Base-by-base conservation (phyloP, 2,888 invertebrate genomes). In the Temnothorax unifasciatus region DNA sequence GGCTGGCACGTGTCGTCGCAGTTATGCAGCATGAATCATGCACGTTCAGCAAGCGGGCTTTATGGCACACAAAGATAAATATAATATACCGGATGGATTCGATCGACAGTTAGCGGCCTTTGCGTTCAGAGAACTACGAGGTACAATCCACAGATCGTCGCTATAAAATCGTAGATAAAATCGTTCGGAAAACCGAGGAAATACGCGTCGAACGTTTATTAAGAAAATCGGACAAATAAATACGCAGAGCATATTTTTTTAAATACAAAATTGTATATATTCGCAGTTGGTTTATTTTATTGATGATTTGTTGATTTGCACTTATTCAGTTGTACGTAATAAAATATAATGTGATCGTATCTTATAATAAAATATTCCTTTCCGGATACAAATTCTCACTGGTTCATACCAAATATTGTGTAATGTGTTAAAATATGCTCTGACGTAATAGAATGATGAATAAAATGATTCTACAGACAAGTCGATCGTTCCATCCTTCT, bases 11-110 rank as follows among this genome's bases (percentile, higher is more conserved):
- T 73, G 47, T 71, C 54, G 25, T 61, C 34, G 71, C 38, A 25
- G 21, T 34, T 41, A 25, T 25, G 25, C 64, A 38, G 38, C 38
- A 68, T 71, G 73, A 79, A 73, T 79, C 73, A 79, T 79, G 59
- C 73, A 71, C 25, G n/a, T 71, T 79, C 59, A 73, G 47, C 73
- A 59, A n/a, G 59, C 73, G 50, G 47, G 41, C 54, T 61, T 79
- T 79, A 79, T 79, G 79, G 79, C 79, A 81, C 79, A 73, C 25
- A 61, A 81, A 44, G 57, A 66, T 66, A 77, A 69, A 73, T 59
- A 81, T n/a, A 81, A 81, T 59, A 69, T 59, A 79, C 34, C 21
- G 59, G 73, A 81, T 73, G 47, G 47, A 81, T 59, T 21, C 59
- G 57, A 71, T 44, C 44, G 21, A 54, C 54, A 44, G 41, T 34